Evolutionary conservation across 1,140 invertebrate genomes (phyloP), one percentile per base, ranked within the genome.

Genomic region (Adoxophyes honmai): DNA sequence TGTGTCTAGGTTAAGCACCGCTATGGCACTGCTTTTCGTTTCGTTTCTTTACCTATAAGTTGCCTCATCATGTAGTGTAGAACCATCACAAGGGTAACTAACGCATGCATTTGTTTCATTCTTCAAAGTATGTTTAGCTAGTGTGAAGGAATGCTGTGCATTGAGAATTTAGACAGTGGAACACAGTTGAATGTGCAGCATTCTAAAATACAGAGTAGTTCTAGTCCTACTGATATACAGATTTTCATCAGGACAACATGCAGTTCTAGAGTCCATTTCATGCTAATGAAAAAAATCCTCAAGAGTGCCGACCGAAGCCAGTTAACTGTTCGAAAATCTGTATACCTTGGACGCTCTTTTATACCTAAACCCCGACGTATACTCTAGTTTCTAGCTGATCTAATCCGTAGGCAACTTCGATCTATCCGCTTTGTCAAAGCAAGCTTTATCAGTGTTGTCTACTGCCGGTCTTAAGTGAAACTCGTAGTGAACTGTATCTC

Each of bases 1-100:
- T 78, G 76, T 75, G 37, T 44, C 63, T 60, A 55, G 58, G 58
- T 15, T 38, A 36, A 34, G 68, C 76, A 82, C 81, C 52, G 83
- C 81, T 84, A 70, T 57, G 69, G 78, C 83, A 85, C 80, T 62
- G 85, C 83, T 85, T 68, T 37, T 48, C 28, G 60, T 73, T 77
- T 68, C 18, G 57, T 76, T 74, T 62, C 52, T 67, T 73, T 78
- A 60, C 37, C 55, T 74, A 71, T 86, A 0, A 71, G 73, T 86
- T 87, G 84, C 84, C 21, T 65, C 71, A 77, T 85, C 76, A 76
- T 78, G 64, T 35, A 21, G 36, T 6, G 21, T 28, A 28, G 21
- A 28, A 28, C 2, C 21, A 28, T 28, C 6, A 28, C 21, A 28
- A 28, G 21, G 6, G 21, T 28, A 28, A 28, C 42, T 21, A 48